These are phyloP conservation scores for Apocheima hispidaria DNA, from an alignment of 2,888 invertebrate species.

Conservation along the genomic window DNA sequence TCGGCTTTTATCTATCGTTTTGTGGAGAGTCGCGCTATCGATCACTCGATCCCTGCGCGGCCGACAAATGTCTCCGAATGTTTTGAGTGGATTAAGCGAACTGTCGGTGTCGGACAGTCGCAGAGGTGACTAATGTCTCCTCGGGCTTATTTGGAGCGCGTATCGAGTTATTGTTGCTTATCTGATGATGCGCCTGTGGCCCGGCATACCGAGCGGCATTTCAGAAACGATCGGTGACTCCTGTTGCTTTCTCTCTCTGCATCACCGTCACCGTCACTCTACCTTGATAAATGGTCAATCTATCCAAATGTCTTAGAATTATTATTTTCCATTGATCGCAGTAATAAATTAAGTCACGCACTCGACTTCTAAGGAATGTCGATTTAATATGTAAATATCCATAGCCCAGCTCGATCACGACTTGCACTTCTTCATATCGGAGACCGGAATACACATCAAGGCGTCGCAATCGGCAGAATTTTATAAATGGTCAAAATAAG, in stretches of 20 bases:
- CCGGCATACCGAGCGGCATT: conserved; percentile 40
- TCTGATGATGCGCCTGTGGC: conserved; percentile 70
- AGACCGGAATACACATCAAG: conserved; percentile 47
- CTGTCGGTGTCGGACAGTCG: conserved; percentile 70
- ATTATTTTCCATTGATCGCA: conserved; percentile 75
- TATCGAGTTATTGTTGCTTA: conserved; percentile 81
- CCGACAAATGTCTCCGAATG: conserved; percentile 84
- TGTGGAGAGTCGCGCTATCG: conserved; percentile 84
- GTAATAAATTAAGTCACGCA: conserved; percentile 78
- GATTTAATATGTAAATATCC: conserved; percentile 73
- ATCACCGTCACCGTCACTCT: conserved; percentile 54
- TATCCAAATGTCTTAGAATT: conserved; percentile 73
- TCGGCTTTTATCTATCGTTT: conserved; percentile 86
- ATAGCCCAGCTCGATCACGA: conserved; percentile 64
- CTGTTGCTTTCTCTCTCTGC: conserved; percentile 44
- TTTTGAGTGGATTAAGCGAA: conserved; percentile 84
- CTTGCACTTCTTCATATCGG: conserved; percentile 61
- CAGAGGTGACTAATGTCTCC: conserved; percentile 76
- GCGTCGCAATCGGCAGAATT: conserved; percentile 37
- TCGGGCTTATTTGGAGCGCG: conserved; percentile 79
- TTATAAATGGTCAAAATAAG: conserved; percentile 27
- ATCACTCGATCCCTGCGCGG: conserved; percentile 77
- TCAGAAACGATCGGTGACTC: conserved; percentile 37
- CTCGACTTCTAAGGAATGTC: conserved; percentile 72
- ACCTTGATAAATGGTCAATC: conserved; percentile 72